These are phyloP conservation scores for Mycteria americana DNA, from an alignment of 2,797 vertebrate genomes.

Conservation along the genomic window DNA sequence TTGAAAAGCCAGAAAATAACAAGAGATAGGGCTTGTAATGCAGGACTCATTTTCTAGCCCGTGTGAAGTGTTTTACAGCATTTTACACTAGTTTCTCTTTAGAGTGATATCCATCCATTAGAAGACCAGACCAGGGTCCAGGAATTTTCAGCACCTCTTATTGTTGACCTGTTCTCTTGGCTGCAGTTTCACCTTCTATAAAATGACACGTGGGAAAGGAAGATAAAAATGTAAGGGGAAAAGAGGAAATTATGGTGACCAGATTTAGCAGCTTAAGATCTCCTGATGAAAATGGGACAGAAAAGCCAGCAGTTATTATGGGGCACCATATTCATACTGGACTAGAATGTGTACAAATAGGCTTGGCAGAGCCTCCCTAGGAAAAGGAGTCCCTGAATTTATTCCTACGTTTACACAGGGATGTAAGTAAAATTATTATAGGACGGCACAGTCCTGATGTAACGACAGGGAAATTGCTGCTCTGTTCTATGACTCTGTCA, in stretches of 20 bases:
- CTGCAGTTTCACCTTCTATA: background rate
- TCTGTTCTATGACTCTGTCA: background rate
- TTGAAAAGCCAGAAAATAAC: background rate
- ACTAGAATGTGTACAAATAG: background rate
- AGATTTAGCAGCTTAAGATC: background rate
- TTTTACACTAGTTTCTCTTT: background rate
- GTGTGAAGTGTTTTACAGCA: background rate
- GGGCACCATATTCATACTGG: background rate
- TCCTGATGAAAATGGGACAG: background rate
- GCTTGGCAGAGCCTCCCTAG: background rate
- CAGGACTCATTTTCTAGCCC: background rate
- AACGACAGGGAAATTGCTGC: background rate
- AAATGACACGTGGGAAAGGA: background rate
- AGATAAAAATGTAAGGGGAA: background rate
- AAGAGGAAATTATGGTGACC: background rate
- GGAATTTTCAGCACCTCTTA: background rate
- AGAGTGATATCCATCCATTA: background rate
- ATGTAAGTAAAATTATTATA: background rate
- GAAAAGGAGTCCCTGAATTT: background rate
- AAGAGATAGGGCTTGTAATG: background rate
- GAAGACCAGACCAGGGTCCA: background rate
- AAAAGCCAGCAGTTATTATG: background rate
- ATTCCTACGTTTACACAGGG: background rate
- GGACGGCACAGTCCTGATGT: background rate
- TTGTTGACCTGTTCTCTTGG: background rate